These are phyloP conservation scores for Callyntrura sp. DNA, from an alignment of 2,888 invertebrate species.

Conservation along the genomic window DNA sequence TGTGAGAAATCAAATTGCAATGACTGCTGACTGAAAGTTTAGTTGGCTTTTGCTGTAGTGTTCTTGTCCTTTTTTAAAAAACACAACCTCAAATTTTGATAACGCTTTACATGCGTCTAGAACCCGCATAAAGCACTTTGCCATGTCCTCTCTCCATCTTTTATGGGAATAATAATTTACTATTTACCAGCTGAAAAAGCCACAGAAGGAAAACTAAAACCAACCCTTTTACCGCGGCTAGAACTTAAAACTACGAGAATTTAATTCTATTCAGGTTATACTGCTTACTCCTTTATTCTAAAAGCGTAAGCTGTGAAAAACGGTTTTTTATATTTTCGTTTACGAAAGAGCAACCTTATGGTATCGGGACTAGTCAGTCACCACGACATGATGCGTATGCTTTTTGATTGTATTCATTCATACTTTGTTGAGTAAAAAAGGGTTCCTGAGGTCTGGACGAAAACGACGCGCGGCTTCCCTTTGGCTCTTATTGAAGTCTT, in stretches of 20 bases:
- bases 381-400: not conserved
- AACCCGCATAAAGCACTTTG: not conserved
- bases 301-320: too few relatives aligned
- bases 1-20: conserved; percentile 12
- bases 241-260: not conserved
- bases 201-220: conserved; percentile 8
- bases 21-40: not conserved
- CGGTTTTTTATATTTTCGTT: not conserved
- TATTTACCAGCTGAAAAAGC: conserved; percentile 19
- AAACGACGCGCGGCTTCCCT: conserved; percentile 28
- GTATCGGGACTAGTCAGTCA: not conserved
- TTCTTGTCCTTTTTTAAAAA: not conserved
- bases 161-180: conserved; percentile 18
- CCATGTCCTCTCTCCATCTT: not conserved
- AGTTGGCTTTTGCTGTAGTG: not conserved
- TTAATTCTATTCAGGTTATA: not conserved
- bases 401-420: conserved; percentile 33
- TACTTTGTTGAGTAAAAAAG: conserved; percentile 6
- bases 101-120: not conserved
- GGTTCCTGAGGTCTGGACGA: conserved; percentile 16
- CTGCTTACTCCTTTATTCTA: not conserved
- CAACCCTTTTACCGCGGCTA: conserved; percentile 1
- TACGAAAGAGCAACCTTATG: not conserved
- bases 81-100: not conserved
- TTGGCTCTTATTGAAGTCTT: conserved; percentile 40